phyloP scores from a whole-genome alignment of 2,113 vertebrate species.

The Toxotes jaculatrix region DNA sequence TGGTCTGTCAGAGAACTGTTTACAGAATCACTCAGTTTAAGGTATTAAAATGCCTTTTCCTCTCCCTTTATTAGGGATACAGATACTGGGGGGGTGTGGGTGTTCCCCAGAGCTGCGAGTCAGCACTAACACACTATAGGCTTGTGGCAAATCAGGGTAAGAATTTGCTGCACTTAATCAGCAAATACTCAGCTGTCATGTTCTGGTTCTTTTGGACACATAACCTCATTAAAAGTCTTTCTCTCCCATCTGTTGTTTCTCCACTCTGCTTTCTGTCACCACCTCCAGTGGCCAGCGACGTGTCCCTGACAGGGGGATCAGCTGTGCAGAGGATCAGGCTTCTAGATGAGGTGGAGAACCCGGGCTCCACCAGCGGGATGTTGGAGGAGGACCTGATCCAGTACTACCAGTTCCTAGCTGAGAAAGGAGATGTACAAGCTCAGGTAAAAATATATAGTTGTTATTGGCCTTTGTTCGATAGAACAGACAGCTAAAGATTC shows the following conservation, averaged over 20 bases:
- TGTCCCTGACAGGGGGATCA: slow-evolving; percentile 95
- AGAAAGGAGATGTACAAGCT: slow-evolving; percentile 99
- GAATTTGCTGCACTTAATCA: not conserved
- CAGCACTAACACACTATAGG: slow-evolving; percentile 95
- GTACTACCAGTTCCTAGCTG: slow-evolving; percentile 98
- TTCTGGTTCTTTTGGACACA: not conserved
- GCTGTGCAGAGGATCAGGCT: slow-evolving; percentile 96
- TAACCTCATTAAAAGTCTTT: not conserved
- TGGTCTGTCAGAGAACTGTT: not conserved
- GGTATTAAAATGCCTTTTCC: not conserved
- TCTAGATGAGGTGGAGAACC: slow-evolving; percentile 95
- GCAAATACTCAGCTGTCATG: not conserved
- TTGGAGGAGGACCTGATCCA: slow-evolving; percentile 98
- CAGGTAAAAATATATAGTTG: slow-evolving; percentile 82
- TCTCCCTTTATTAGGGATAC: slow-evolving; percentile 88
- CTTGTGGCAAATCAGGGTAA: slow-evolving; percentile 96
- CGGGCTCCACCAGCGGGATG: slow-evolving; percentile 96
- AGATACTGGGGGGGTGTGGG: slow-evolving; percentile 98
- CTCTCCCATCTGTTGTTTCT: no score
- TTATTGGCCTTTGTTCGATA: not conserved
- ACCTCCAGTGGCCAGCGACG: slow-evolving; percentile 93
- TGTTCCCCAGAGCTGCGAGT: slow-evolving; percentile 97
- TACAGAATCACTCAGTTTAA: not conserved
- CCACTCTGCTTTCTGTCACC: not conserved
- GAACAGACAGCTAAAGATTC: not conserved